These are phyloP conservation scores for Priocnemis perturbator DNA, from an alignment of 2,888 invertebrate species.

Conservation along the genomic window DNA sequence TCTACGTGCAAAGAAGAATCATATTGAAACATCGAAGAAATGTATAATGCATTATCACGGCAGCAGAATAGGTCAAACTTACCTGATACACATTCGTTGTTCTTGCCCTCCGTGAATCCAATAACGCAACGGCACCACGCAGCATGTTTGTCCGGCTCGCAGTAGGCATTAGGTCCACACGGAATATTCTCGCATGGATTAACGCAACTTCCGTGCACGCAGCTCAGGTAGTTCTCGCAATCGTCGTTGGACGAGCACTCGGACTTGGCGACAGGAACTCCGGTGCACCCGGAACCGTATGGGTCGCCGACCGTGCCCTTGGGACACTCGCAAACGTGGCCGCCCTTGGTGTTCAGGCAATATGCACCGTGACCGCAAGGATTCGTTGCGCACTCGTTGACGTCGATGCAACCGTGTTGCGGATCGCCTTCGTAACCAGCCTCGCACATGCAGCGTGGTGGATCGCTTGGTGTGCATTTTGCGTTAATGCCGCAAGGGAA, in stretches of 20 bases:
- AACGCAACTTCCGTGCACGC: slow-evolving; percentile 86
- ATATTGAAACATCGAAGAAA: too few relatives aligned
- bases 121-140: slow-evolving; percentile 92
- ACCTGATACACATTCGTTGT: slow-evolving; percentile 91
- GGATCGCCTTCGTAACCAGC: slow-evolving; percentile 92
- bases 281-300: slow-evolving; percentile 86
- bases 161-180: slow-evolving; percentile 90
- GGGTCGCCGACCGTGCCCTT: slow-evolving; percentile 90
- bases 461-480: slow-evolving; percentile 92
- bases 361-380: slow-evolving; percentile 93
- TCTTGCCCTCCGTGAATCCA: slow-evolving; percentile 86
- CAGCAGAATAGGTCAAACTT: slow-evolving; percentile 65
- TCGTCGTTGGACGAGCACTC: slow-evolving; percentile 85
- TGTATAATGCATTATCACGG: background rate
- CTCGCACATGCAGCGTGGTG: slow-evolving; percentile 92
- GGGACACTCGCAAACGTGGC: slow-evolving; percentile 90
- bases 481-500: slow-evolving; percentile 93
- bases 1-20: slow-evolving; percentile 79
- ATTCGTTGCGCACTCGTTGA: slow-evolving; percentile 89
- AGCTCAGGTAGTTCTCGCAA: slow-evolving; percentile 88
- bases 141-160: slow-evolving; percentile 91
- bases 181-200: slow-evolving; percentile 87
- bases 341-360: slow-evolving; percentile 91
- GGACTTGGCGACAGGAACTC: slow-evolving; percentile 79
- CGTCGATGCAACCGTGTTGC: slow-evolving; percentile 87